Evolutionary conservation across 2,888 invertebrate genomes (phyloP), one percentile per base, ranked within the genome.

Genomic region (Pseudolycoriella hygida): DNA sequence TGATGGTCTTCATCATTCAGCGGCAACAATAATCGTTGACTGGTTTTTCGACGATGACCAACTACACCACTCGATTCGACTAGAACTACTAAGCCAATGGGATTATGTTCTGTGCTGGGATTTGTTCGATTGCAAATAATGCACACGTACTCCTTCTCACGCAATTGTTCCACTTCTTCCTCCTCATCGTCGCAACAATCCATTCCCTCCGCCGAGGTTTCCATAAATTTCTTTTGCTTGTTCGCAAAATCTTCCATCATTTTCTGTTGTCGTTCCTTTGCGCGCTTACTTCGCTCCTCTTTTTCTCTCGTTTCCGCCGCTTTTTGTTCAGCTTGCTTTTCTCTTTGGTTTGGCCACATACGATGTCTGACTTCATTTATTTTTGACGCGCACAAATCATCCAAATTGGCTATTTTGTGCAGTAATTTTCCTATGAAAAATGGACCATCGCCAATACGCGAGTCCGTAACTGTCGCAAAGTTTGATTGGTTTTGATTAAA

Each of bases 121-220:
- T 86, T 80, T 48, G 86, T 85, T 60, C 87, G 86, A 68, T 85
- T 89, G 66, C 96, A 96, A 55, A 96, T 96, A 50, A 89, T 92
- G 68, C 96, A 96, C 65, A 92, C 87, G 66, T 90, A 93, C 62
- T 87, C 85, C 53, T 73, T 72, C 52, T 76, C 73, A 14, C 71
- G 58, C 25, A 67, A 67, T 52, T 75, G 74, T 55, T 72, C 72
- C 51, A 73, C 72, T 48, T 67, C 68, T 50, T 72, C 71, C 17
- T 71, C 75, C 43, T 70, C 69, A 39, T 65, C 65, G 69, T 77
- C 79, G 1, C 63, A 62, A 53, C 63, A 59, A 43, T 64, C 65
- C 63, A 66, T 61, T 38, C 73, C 73, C 56, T 74, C 76, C 66
- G 76, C 77, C 2, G 79, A 76, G 49, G 77, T 75, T 63, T 87